phyloP scores from a whole-genome alignment of 2,888 invertebrate species.

The Mythimna ferrago region DNA sequence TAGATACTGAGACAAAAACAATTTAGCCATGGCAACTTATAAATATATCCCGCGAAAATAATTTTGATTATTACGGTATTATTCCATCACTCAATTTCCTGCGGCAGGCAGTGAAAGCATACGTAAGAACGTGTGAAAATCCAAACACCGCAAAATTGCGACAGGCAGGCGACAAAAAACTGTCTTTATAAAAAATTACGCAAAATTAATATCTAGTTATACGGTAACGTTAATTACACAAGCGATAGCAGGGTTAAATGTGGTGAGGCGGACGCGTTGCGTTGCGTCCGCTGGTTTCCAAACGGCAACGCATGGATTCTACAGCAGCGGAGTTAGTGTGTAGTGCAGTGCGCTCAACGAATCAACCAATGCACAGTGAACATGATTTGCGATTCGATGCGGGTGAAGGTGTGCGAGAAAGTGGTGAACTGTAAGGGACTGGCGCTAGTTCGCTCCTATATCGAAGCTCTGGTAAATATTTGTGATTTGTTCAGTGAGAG shows the following conservation, averaged over 20 bases:
- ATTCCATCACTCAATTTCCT: constrained; percentile 48
- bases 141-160: constrained; percentile 42
- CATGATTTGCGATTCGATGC: constrained; percentile 86
- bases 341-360: constrained; percentile 34
- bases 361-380: constrained; percentile 37
- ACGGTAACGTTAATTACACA: constrained; percentile 63
- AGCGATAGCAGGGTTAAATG: constrained; percentile 60
- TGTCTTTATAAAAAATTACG: constrained; percentile 41
- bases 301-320: constrained; percentile 45
- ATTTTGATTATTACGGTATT: constrained; percentile 24
- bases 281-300: constrained; percentile 63
- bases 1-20: constrained; percentile 1
- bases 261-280: constrained; percentile 62
- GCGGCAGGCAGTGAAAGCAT: constrained; percentile 39
- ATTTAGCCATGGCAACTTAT: constrained; percentile 5
- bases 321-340: constrained; percentile 26
- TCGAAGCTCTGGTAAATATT: constrained; percentile 82
- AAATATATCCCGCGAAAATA: constrained; percentile 25
- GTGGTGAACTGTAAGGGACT: constrained; percentile 84
- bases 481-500: constrained; percentile 23
- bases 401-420: constrained; percentile 85
- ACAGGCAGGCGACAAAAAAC: constrained; percentile 32
- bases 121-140: constrained; percentile 50
- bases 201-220: constrained; percentile 56
- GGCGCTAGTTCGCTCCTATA: constrained; percentile 83